Evolutionary conservation across 2,797 vertebrate genomes (phyloP), one percentile per base, ranked within the genome.

Genomic region (Loriculus beryllinus): DNA sequence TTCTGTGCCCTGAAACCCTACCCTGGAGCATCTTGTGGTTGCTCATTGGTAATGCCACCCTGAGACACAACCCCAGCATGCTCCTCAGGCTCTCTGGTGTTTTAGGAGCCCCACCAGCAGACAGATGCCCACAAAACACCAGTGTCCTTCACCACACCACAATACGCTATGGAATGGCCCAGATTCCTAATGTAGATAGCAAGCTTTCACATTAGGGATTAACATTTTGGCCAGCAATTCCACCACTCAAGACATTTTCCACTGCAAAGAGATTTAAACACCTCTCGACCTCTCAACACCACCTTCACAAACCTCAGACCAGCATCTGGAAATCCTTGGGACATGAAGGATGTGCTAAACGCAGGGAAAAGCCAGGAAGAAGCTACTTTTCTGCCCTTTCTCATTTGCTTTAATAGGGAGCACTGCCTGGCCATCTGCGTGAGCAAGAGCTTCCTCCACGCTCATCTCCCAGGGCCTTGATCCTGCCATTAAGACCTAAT

Each of bases 401-500:
- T n/a, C 31, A 18, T 57, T 77, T 7, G 3, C 42, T 49, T 72
- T 91, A 37, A 56, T 0, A 1, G 88, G 87, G 31, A 90, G 22
- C 39, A 35, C n/a, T 76, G 60, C 33, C 37, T 15, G 19, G 33
- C 40, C 60, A 88, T 67, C 86, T 82, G 69, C 11, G 3, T 87
- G 69, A 96, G 79, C 84, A 91, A 54, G 33, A 72, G 86, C 57
- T 76, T 90, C 81, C 70, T 86, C 69, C 59, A 37, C 74, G 28
- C 92, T 89, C 75, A 78, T 80, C 77, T 83, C 72, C 82, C 0
- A 0, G 79, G 49, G 29, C 49, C 62, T 90, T 94, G 91, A 96
- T 95, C 92, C 77, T 92, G 67, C 94, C 86, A 94, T 97, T 96
- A 96, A 78, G 60, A 68, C 54, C 70, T 96, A 97, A 97, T 96